Conservation (phyloP, 2,888 invertebrate genomes). For the Sphinx pinastri region DNA sequence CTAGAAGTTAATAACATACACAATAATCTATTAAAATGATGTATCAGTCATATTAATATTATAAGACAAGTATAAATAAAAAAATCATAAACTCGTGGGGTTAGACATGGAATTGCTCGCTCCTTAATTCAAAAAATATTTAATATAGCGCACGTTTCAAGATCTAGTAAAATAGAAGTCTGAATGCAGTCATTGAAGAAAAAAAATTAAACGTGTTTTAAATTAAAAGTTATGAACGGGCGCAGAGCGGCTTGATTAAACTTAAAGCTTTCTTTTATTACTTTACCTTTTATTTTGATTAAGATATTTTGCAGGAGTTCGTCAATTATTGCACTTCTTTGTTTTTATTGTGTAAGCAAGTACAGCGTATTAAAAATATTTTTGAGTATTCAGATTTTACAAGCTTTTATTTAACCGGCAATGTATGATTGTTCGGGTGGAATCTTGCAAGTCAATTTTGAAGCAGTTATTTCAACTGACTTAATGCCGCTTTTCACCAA, state of each 20-base stretch:
- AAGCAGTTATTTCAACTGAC: neutral
- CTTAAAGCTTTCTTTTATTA: neutral
- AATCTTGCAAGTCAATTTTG: too few relatives aligned
- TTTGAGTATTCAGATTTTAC: too few relatives aligned
- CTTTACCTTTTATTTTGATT: neutral
- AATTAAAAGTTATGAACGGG: slow-evolving; percentile 15
- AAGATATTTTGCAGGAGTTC: neutral
- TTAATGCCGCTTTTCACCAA: too few relatives aligned
- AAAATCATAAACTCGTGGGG: neutral
- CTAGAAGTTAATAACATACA: too few relatives aligned
- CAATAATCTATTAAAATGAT: too few relatives aligned
- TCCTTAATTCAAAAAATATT: slow-evolving; percentile 18
- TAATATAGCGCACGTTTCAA: slow-evolving; percentile 13
- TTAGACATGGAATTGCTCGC: neutral
- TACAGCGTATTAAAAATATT: too few relatives aligned
- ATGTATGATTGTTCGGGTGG: too few relatives aligned
- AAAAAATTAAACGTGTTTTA: slow-evolving; percentile 19
- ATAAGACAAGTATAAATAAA: too few relatives aligned
- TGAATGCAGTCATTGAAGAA: slow-evolving; percentile 10
- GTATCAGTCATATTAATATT: too few relatives aligned
- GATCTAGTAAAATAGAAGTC: slow-evolving; percentile 18
- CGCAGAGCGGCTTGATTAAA: slow-evolving; percentile 14
- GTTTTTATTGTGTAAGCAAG: neutral
- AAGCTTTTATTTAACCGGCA: too few relatives aligned
- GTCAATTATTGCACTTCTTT: neutral